Conservation (phyloP, 2,797 vertebrate genomes). For the Thripadectes ignobilis region DNA sequence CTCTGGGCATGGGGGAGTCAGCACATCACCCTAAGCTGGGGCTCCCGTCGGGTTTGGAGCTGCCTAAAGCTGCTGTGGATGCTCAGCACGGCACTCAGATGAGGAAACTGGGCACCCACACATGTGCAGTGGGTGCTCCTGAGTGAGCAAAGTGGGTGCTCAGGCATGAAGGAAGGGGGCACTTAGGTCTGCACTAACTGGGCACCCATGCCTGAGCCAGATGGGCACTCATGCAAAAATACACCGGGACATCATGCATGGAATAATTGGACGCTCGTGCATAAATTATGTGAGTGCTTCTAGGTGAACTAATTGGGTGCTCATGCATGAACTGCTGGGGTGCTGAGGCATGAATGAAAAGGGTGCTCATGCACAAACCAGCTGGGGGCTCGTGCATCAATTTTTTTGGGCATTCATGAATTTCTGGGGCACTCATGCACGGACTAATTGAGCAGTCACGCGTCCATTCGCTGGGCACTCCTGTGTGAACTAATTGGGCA, state of each 20-base stretch:
- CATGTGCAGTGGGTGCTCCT: not conserved
- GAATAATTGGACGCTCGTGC: not conserved
- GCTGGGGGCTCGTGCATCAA: not conserved
- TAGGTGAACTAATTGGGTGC: not conserved
- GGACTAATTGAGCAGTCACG: not conserved
- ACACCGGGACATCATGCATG: rapidly evolving
- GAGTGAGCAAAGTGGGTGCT: rapidly evolving
- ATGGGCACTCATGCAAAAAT: not conserved
- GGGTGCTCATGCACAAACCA: not conserved
- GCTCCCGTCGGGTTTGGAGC: not conserved
- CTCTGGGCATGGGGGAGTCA: rapidly evolving
- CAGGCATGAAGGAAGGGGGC: not conserved
- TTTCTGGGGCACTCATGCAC: not conserved
- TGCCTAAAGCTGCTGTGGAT: not conserved
- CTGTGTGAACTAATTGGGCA: not conserved
- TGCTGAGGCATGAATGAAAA: not conserved
- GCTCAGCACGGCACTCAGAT: rapidly evolving
- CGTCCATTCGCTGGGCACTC: not conserved
- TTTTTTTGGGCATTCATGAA: not conserved
- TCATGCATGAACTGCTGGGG: not conserved
- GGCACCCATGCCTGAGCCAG: not conserved
- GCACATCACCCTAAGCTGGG: rapidly evolving
- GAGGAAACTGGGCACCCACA: rapidly evolving
- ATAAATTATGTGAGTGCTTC: not conserved
- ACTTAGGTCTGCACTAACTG: not conserved